These are phyloP conservation scores for Anguilla obscura DNA, from an alignment of 2,797 vertebrate species.

Conservation along the genomic window DNA sequence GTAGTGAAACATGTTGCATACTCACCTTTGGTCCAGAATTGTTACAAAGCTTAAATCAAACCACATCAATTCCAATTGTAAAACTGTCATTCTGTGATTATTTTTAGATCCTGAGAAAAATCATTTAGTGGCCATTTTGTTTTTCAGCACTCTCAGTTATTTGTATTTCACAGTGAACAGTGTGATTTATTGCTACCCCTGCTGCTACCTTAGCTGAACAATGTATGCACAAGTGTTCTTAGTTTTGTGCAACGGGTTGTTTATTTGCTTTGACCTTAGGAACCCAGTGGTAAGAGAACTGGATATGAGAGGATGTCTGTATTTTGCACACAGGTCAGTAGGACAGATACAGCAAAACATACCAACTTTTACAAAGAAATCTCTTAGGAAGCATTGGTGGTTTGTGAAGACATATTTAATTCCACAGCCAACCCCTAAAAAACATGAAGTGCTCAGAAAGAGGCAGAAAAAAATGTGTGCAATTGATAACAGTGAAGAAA, in stretches of 20 bases:
- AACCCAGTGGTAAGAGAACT: neutral
- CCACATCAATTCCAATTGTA: neutral
- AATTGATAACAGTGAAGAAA: conserved; percentile 7
- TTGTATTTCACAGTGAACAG: neutral
- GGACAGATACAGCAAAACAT: neutral
- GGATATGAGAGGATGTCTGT: neutral
- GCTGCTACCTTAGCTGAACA: neutral
- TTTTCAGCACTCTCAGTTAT: neutral
- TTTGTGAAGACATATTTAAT: neutral
- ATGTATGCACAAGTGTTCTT: neutral
- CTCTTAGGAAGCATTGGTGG: conserved; percentile 4
- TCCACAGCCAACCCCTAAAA: neutral
- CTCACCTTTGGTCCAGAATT: neutral
- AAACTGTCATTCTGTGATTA: neutral
- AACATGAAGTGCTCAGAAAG: neutral
- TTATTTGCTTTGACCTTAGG: neutral
- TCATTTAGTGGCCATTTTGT: neutral
- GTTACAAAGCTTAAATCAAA: conserved; percentile 4
- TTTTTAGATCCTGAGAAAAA: neutral
- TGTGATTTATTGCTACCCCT: neutral
- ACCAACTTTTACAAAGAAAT: neutral
- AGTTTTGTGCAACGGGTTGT: neutral
- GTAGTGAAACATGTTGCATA: neutral
- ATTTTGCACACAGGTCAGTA: conserved; percentile 5
- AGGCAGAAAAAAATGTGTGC: neutral